Base-by-base conservation (phyloP, 2,113 vertebrate species). In the Mobula birostris region DNA sequence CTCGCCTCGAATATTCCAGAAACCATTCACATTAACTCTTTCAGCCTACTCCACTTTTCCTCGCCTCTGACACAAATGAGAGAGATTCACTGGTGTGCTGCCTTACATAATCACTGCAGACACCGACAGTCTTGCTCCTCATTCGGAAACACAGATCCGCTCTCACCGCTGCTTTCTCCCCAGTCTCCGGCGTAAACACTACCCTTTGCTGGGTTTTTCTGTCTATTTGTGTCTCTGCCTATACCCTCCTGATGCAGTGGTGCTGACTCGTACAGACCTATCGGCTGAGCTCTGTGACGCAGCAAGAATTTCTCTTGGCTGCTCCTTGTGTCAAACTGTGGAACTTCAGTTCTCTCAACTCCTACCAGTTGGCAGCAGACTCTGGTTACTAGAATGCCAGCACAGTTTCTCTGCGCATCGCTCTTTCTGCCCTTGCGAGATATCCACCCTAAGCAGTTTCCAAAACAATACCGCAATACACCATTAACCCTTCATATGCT, bases 271-370 rank as follows among this genome's bases (percentile, higher is more conserved):
- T 96, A 97, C 97, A 97, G 97, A 97, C 97, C 97, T 97, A 97
- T 97, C 96, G 96, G 97, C 96, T 95, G 95, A 97, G 97, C 97
- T 97, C 97, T 98, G 98, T 99, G 99, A 99, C 98, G 99, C 99
- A 99, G 98, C 98, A 98, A 97, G 98, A 98, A 98, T 99, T 99
- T 99, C 98, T 98, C 98, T 97, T 97, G 97, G 97, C 97, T 98
- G 97, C 96, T 97, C 96, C 97, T 96, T 97, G 96, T 98, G 98
- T 98, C 97, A 97, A 97, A 96, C 96, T 96, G 96, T 96, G 96
- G 96, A 97, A 97, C 96, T 97, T 97, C 97, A 97, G 97, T 97
- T 97, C 97, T 97, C 96, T 95, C 95, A 97, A 97, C 96, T 61
- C n/a, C 88, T 40, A 91, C 88, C n/a, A 66, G 63, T 70, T 70